These are phyloP conservation scores for Stigmatopora nigra DNA, from an alignment of 2,113 vertebrate genomes.

Conservation along the genomic window DNA sequence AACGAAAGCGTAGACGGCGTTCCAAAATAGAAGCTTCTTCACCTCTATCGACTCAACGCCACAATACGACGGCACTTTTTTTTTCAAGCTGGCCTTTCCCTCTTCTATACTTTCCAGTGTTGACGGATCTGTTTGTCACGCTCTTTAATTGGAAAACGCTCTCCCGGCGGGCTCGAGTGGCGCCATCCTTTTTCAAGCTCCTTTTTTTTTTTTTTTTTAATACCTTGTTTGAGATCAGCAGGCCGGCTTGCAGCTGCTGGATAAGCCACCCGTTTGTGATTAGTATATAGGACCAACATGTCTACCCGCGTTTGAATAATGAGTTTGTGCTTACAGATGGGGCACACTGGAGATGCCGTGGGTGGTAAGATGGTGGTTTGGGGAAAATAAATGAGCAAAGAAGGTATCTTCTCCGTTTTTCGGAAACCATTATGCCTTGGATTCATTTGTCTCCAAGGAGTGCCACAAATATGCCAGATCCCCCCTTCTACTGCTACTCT, in stretches of 20 bases:
- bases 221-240: slow-evolving; percentile 10
- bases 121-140: slow-evolving; percentile 13
- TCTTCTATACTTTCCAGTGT: neutral
- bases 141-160: slow-evolving; percentile 1
- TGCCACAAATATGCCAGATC: slow-evolving; percentile 31
- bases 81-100: slow-evolving; percentile 5
- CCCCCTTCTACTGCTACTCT: slow-evolving; percentile 22
- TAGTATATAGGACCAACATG: slow-evolving; percentile 10
- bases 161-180: neutral
- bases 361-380: slow-evolving; percentile 10
- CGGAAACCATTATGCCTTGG: slow-evolving; percentile 30
- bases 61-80: neutral
- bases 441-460: slow-evolving; percentile 43
- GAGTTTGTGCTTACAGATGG: slow-evolving; percentile 34
- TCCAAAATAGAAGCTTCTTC: slow-evolving; percentile 52
- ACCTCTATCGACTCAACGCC: slow-evolving; percentile 6
- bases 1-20: slow-evolving; percentile 42
- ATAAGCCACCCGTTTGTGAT: slow-evolving; percentile 20
- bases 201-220: neutral
- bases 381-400: slow-evolving; percentile 26
- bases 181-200: neutral
- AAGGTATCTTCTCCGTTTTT: slow-evolving; percentile 15
- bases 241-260: slow-evolving; percentile 17
- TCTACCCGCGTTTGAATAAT: slow-evolving; percentile 36
- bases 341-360: slow-evolving; percentile 22